A percentile compares a stretch with the other conserved stretches of the same genome.
These are phyloP conservation scores for Pomacea canaliculata DNA, from an alignment of 2,888 invertebrate species.

Conservation along the genomic window DNA sequence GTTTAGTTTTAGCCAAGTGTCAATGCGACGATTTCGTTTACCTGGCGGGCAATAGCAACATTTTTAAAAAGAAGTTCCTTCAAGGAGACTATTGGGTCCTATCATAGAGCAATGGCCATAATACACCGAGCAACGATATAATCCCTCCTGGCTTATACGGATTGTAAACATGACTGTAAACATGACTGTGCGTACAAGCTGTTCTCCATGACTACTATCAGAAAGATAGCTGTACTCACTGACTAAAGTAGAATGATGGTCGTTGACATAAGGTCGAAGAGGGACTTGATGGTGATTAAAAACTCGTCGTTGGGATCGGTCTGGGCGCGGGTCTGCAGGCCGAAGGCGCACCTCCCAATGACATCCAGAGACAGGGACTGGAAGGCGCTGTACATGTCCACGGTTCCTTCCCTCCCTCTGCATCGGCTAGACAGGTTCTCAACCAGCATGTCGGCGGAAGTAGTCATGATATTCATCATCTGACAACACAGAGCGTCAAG, in stretches of 20 bases:
- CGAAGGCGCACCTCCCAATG: slow-evolving; percentile 72
- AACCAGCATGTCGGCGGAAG: slow-evolving; percentile 66
- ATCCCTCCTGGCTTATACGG: no score
- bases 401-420: slow-evolving; percentile 47
- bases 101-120: no score
- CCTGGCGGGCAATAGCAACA: no score
- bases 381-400: slow-evolving; percentile 53
- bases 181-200: no score
- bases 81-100: no score
- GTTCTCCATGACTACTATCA: no score
- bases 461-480: slow-evolving; percentile 70
- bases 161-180: no score
- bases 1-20: no score
- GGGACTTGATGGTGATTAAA: slow-evolving; percentile 55
- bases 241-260: slow-evolving; percentile 55
- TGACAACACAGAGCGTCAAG: slow-evolving; percentile 32
- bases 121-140: no score
- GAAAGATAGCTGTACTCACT: slow-evolving; percentile 46
- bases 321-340: slow-evolving; percentile 70
- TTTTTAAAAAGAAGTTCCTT: no score
- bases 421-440: slow-evolving; percentile 54
- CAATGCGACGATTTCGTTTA: no score
- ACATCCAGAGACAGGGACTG: slow-evolving; percentile 73
- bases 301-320: slow-evolving; percentile 68
- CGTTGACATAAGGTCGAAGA: slow-evolving; percentile 57